Conservation (phyloP, 2,888 invertebrate species). For the Norana najaformis region DNA sequence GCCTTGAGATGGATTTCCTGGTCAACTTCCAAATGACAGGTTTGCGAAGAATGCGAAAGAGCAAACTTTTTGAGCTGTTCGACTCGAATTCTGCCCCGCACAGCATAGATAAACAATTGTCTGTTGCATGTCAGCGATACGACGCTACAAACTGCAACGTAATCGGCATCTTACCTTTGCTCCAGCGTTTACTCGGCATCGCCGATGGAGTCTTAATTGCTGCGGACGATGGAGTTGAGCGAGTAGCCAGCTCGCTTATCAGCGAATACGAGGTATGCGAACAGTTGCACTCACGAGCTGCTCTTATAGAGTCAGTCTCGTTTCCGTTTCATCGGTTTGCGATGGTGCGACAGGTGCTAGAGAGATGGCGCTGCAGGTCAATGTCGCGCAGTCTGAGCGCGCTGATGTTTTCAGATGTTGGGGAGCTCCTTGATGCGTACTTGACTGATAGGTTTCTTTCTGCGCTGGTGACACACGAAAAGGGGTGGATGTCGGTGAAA, state of each 20-base stretch:
- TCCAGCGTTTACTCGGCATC: neutral
- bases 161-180: neutral
- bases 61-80: neutral
- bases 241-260: neutral
- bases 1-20: neutral
- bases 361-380: neutral
- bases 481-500: neutral
- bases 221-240: neutral
- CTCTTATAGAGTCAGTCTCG: neutral
- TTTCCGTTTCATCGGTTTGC: slow-evolving; percentile 14
- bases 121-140: neutral
- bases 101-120: neutral
- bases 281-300: neutral
- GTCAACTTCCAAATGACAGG: neutral
- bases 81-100: neutral
- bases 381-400: neutral
- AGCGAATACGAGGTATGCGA: neutral
- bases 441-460: neutral
- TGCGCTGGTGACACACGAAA: neutral
- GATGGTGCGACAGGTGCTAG: neutral
- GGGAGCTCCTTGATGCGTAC: neutral
- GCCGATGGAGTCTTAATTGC: neutral
- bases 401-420: neutral
- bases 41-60: neutral
- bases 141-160: neutral